Evolutionary conservation across 2,888 invertebrate species (phyloP).

Genomic region (Eudasyphora cyanicolor): DNA sequence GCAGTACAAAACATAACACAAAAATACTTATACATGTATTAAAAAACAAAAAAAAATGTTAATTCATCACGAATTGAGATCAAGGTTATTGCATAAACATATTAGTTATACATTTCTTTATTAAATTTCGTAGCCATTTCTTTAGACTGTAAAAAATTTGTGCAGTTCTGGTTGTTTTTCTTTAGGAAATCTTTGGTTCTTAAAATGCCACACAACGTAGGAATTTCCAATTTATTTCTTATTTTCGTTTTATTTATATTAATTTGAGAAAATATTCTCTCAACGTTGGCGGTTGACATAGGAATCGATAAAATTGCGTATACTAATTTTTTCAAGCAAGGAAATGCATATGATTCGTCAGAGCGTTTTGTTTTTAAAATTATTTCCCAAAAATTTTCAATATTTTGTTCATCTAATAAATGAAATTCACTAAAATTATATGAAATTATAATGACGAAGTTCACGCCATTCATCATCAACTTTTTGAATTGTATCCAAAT

Average conservation of each 20-base stretch:
- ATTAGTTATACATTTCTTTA: too few species aligned
- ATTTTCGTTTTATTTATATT: constrained; percentile 54
- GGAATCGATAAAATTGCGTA: constrained; percentile 31
- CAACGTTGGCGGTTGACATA: constrained; percentile 43
- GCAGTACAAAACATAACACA: too few species aligned
- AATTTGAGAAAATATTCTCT: constrained; percentile 52
- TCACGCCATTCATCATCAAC: constrained; percentile 31
- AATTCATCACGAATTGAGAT: too few species aligned
- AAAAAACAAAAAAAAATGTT: too few species aligned
- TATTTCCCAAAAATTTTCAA: constrained; percentile 30
- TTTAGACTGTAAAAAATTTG: constrained; percentile 41
- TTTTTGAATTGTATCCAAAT: background rate
- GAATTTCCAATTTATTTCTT: constrained; percentile 52
- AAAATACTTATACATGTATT: too few species aligned
- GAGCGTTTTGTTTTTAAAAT: constrained; percentile 25
- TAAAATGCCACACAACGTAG: constrained; percentile 51
- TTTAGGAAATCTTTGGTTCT: constrained; percentile 51
- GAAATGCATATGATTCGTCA: constrained; percentile 33
- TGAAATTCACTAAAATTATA: constrained; percentile 32
- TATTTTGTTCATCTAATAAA: constrained; percentile 27
- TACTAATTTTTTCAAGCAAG: constrained; percentile 36
- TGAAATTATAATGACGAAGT: constrained; percentile 16
- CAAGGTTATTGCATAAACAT: too few species aligned
- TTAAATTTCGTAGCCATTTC: constrained; percentile 26
- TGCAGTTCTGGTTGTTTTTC: constrained; percentile 39